Evolutionary conservation across 2,888 invertebrate species (phyloP), one percentile per base, ranked within the genome.

Genomic region (Trilocha varians): DNA sequence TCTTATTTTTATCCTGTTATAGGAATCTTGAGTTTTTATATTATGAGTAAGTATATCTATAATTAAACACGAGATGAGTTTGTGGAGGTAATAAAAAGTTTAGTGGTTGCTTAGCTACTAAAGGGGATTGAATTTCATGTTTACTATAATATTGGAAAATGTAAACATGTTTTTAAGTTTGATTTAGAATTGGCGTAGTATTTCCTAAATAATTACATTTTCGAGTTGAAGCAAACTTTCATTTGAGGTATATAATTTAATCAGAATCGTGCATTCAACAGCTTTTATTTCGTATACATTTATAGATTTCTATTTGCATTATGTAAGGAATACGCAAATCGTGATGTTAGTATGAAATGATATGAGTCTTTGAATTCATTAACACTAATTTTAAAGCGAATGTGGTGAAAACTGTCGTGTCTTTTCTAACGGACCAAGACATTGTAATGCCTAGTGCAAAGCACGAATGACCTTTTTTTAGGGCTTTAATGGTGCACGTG

Each of bases 381-480:
- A 25, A 25, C 4, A 25, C 25, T 11, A 25, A 6, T 9, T 25
- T 25, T 11, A 11, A 25, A 25, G n/a, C n/a, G n/a, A 9, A 25
- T 25, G 5, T 4, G 25, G 25, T 34, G 39, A 37, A 36, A 35
- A 40, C n/a, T 3, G 13, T 13, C 34, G 13, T 13, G 34, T 3
- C 34, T 5, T 14, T 34, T 34, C 13, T 25, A 34, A 34, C 34
- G 14, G 13, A 13, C 6, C 34, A 17, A 17, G 32, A 16, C 38
- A 35, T 14, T 39, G 38, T 16, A 39, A 42, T 39, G 35, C 25
- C 2, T 25, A 56, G 53, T 53, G 50, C 55, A 57, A 59, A 55
- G 62, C 78, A 79, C 78, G 78, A 73, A 70, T 68, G 65, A 68
- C 70, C 74, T 71, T 76, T 70, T 64, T 75, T 75, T 70, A 57